Evolutionary conservation across 2,113 vertebrate species (phyloP), one percentile per base, ranked within the genome.

Genomic region (Grallaria varia): DNA sequence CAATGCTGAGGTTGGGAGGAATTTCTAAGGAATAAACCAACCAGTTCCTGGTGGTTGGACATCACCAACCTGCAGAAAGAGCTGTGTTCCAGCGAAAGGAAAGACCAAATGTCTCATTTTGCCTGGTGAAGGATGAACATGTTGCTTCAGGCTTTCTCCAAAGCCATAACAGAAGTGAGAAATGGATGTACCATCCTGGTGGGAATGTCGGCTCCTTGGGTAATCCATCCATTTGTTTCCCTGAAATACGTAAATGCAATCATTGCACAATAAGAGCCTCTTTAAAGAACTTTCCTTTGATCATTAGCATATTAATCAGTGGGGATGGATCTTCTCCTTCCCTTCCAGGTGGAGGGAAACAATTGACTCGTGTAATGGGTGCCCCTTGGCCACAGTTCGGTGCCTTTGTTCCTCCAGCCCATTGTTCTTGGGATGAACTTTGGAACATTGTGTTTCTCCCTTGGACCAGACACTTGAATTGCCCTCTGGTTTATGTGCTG

Each of bases 401-500:
- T 49, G 35, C 39, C 1, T 78, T 93, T 90, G 83, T 95, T 96
- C 86, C 69, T 97, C 53, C 44, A 22, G 31, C 89, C 84, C 66
- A 96, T 96, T 96, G 93, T 96, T 97, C 88, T 92, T 92, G 90
- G 84, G 93, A 92, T 97, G 93, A 90, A 90, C 89, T 87, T 90
- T 89, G 89, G 96, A 96, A 97, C 96, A 95, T 13, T 31, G 11
- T 95, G 93, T 97, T 92, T 96, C 79, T 95, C 50, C 67, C n/a
- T 89, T 77, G 52, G 77, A 93, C 79, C 77, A 93, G 95, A 78
- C 39, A 78, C 56, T 95, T 20, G 55, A 28, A 59, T 84, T 95
- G 73, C 91, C 73, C 73, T 93, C 1, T n/a, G 59, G 8, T 92
- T 77, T 77, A 16, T 71, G 85, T 52, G 42, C 18, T 63, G 37